Percentiles rank a stretch among this genome's conserved stretches.
Conservation (phyloP, 2,113 vertebrate genomes). For the Pygoscelis antarcticus region DNA sequence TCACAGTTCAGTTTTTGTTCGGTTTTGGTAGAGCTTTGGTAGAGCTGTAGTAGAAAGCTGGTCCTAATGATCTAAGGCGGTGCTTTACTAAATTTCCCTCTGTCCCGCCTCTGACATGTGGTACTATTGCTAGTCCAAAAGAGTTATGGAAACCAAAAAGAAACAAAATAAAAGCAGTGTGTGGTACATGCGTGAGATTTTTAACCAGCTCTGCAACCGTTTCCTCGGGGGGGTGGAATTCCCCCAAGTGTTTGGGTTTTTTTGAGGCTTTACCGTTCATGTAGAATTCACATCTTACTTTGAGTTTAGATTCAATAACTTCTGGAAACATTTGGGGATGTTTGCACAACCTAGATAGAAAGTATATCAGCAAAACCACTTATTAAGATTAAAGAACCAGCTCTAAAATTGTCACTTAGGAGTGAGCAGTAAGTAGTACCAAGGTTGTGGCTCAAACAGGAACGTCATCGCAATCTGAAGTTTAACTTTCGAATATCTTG, state of each 20-base stretch:
- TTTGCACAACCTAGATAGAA: background rate
- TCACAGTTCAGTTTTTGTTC: background rate
- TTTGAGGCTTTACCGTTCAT: background rate
- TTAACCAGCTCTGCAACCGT: background rate
- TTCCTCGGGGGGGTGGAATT: background rate
- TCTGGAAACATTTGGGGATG: background rate
- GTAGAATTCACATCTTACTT: background rate
- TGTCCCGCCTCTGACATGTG: background rate
- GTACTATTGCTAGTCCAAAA: background rate
- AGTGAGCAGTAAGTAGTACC: background rate
- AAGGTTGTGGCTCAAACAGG: background rate
- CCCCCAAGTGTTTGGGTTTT: fast-evolving
- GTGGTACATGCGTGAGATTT: background rate
- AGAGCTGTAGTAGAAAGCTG: background rate
- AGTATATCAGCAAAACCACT: background rate
- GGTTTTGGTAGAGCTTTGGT: background rate
- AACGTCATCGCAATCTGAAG: background rate
- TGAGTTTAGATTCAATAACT: background rate
- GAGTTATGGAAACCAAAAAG: background rate
- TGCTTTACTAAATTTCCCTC: background rate
- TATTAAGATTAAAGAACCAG: background rate
- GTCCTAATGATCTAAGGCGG: background rate
- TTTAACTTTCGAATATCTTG: background rate
- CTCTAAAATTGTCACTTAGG: background rate
- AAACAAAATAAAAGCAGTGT: background rate